phyloP scores from a whole-genome alignment of 2,888 invertebrate species.

The Watsonalla cultraria region DNA sequence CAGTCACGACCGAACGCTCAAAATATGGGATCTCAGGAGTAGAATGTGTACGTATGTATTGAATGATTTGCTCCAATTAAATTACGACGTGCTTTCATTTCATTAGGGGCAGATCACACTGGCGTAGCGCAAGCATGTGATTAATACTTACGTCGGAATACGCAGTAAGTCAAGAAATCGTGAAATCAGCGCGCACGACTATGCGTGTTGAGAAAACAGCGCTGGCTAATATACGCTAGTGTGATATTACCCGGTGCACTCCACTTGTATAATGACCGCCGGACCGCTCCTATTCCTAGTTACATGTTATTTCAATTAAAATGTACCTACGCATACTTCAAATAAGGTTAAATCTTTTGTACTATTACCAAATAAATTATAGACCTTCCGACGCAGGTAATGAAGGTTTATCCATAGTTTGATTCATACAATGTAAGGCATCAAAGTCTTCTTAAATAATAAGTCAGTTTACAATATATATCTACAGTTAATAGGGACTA shows the following conservation, averaged over 20 bases:
- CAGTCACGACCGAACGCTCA: slow-evolving; percentile 97
- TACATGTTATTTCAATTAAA: not conserved
- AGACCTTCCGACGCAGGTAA: no score
- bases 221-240: not conserved
- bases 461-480: no score
- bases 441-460: no score
- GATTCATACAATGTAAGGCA: no score
- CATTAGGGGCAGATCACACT: not conserved
- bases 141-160: not conserved
- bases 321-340: not conserved
- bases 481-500: no score
- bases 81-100: not conserved
- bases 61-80: not conserved
- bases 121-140: not conserved
- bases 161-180: not conserved
- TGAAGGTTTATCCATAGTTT: no score
- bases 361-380: no score
- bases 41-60: slow-evolving; percentile 75
- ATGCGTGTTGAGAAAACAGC: slow-evolving; percentile 1
- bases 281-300: not conserved
- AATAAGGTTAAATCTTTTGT: not conserved
- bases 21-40: slow-evolving; percentile 98
- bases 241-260: not conserved
- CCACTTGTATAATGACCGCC: not conserved
- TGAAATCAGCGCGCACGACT: slow-evolving; percentile 1